Evolutionary conservation across 2,888 invertebrate species (phyloP).

Genomic region (Aphrophora alni): DNA sequence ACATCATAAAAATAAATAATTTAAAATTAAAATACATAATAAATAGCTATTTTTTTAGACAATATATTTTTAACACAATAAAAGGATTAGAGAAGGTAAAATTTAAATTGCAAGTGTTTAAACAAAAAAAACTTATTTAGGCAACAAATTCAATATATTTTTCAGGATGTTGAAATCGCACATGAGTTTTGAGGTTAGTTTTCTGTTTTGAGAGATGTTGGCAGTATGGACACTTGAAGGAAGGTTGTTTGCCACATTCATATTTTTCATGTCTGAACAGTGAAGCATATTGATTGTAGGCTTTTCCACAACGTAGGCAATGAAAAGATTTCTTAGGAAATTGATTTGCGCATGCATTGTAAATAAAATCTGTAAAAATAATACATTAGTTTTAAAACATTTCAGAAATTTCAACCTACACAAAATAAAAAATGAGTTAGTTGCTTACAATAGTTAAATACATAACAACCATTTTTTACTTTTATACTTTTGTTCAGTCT

Average conservation of each 20-base stretch:
- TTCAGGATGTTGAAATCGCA: constrained; percentile 32
- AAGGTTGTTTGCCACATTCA: constrained; percentile 56
- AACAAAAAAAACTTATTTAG: background rate
- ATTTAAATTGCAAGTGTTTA: too few species aligned
- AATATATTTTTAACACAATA: too few species aligned
- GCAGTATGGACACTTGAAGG: constrained; percentile 52
- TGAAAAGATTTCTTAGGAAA: background rate
- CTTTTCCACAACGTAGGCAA: constrained; percentile 50
- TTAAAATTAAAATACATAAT: too few species aligned
- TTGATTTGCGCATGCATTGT: background rate
- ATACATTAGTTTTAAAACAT: background rate
- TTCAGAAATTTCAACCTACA: background rate
- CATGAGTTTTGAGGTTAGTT: constrained; percentile 53
- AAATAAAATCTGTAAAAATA: background rate
- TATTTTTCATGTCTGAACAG: constrained; percentile 53
- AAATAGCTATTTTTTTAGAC: too few species aligned
- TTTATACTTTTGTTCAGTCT: too few species aligned
- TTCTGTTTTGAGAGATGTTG: constrained; percentile 63
- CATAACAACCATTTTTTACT: too few species aligned
- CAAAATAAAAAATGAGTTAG: too few species aligned
- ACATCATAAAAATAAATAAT: too few species aligned
- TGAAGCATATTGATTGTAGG: constrained; percentile 53
- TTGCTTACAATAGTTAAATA: too few species aligned
- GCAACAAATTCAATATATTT: background rate
- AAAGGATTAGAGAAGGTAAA: too few species aligned